Evolutionary conservation across 2,888 invertebrate species (phyloP).

Genomic region (Acanthosepion esculentum): DNA sequence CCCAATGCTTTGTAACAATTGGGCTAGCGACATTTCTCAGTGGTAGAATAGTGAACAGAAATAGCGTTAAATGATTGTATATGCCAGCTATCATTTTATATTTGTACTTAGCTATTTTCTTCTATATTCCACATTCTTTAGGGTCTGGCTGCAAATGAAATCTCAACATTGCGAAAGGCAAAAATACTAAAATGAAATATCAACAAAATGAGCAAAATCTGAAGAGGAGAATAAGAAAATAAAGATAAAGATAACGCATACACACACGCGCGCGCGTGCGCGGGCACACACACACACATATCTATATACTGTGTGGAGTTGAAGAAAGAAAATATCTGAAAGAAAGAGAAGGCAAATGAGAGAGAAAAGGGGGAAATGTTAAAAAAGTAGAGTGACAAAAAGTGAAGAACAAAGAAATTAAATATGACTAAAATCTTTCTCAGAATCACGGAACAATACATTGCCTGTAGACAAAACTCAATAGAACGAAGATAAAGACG

Average conservation of each 20-base stretch:
- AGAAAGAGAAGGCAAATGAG: background rate
- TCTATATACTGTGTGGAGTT: background rate
- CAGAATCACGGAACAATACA: slow-evolving; percentile 1
- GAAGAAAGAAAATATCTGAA: background rate
- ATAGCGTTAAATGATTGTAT: background rate
- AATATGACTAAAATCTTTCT: background rate
- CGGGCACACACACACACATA: background rate
- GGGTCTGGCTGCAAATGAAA: slow-evolving; percentile 3
- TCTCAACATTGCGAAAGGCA: background rate
- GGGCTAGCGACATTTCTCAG: background rate
- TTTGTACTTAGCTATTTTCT: background rate
- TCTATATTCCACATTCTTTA: background rate
- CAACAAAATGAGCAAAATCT: background rate
- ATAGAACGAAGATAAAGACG: background rate
- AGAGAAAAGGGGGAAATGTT: background rate
- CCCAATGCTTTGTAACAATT: background rate
- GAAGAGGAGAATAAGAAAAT: background rate
- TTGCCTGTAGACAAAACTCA: background rate
- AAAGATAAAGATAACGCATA: background rate
- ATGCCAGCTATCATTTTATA: background rate
- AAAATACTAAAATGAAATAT: slow-evolving; percentile 33
- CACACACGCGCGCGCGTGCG: background rate
- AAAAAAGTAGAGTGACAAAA: background rate
- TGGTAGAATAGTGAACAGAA: background rate
- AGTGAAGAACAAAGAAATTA: background rate